A percentile compares a stretch with the other conserved stretches of the same genome.
phyloP scores from a whole-genome alignment of 2,797 vertebrate genomes.

The Protosalanx chinensis region DNA sequence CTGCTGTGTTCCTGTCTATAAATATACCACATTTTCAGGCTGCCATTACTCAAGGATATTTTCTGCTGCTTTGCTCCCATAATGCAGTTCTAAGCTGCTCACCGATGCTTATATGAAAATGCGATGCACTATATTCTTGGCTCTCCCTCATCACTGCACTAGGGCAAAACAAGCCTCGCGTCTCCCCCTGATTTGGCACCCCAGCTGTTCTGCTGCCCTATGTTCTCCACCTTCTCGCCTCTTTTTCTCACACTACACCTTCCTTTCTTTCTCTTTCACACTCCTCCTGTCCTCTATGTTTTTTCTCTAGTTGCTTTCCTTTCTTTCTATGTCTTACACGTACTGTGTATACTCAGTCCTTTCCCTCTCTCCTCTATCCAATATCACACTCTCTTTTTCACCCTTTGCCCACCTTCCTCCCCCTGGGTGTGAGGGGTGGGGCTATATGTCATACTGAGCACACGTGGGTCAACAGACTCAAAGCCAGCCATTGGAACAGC shows the following conservation, averaged over 20 bases:
- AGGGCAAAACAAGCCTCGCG: conserved; percentile 58
- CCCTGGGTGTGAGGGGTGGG: neutral
- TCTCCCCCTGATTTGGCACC: conserved; percentile 42
- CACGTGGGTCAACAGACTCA: neutral
- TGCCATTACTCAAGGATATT: conserved; percentile 71
- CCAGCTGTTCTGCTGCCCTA: conserved; percentile 45
- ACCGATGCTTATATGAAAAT: conserved; percentile 72
- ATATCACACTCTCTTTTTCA: neutral
- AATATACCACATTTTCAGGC: conserved; percentile 65
- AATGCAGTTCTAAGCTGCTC: conserved; percentile 68
- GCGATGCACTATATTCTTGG: conserved; percentile 68
- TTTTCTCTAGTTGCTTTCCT: neutral
- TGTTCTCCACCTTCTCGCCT: conserved; percentile 21
- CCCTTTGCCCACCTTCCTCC: neutral
- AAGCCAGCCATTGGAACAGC: neutral
- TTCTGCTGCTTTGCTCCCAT: conserved; percentile 73
- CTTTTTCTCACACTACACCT: conserved; percentile 45
- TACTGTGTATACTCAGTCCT: too few species aligned
- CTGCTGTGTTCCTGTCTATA: conserved; percentile 59
- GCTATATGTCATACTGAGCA: neutral
- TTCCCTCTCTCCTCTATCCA: too few species aligned
- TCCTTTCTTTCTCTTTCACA: neutral
- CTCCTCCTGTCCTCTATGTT: too few species aligned
- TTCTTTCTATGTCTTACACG: neutral
- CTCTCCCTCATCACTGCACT: conserved; percentile 56